Percentiles rank a stretch among this genome's conserved stretches.
phyloP scores from a whole-genome alignment of 2,888 invertebrate genomes.

The Pseudoips prasinana region DNA sequence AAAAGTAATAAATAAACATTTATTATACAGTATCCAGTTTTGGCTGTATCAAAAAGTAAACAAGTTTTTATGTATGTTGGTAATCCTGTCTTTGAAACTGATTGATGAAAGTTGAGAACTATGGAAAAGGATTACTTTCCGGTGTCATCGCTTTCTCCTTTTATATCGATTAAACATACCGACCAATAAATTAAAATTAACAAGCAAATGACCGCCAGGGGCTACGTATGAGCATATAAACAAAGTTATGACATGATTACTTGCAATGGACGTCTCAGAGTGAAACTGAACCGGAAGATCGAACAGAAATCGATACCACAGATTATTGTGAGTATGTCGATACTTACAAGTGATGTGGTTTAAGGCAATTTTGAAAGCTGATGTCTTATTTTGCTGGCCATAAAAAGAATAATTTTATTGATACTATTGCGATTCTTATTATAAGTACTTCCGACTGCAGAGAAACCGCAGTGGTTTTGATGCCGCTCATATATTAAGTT shows the following conservation, averaged over 20 bases:
- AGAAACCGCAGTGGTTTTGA: conserved; percentile 24
- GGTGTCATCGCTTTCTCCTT: conserved; percentile 59
- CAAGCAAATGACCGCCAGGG: conserved; percentile 52
- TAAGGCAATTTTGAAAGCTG: conserved; percentile 51
- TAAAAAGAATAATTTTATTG: conserved; percentile 39
- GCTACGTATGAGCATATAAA: conserved; percentile 34
- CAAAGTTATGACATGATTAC: conserved; percentile 41
- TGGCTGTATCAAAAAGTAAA: too few species aligned
- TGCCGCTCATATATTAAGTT: too few species aligned
- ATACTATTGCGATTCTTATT: conserved; percentile 24
- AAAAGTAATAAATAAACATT: too few species aligned
- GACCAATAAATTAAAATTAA: conserved; percentile 54
- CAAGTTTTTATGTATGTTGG: too few species aligned
- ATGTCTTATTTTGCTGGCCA: conserved; percentile 36
- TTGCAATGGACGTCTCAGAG: conserved; percentile 45
- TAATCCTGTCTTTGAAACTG: background rate
- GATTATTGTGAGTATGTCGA: too few species aligned
- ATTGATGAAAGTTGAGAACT: conserved; percentile 35
- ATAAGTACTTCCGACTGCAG: conserved; percentile 21
- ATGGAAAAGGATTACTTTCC: conserved; percentile 42
- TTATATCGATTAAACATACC: conserved; percentile 48
- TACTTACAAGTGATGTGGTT: conserved; percentile 41
- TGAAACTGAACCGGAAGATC: conserved; percentile 68
- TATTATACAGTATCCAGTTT: too few species aligned
- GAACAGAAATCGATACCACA: conserved; percentile 63